Percentiles rank a stretch among this genome's conserved stretches.
Conservation (phyloP, 2,113 vertebrate genomes). For the Microcebus murinus region DNA sequence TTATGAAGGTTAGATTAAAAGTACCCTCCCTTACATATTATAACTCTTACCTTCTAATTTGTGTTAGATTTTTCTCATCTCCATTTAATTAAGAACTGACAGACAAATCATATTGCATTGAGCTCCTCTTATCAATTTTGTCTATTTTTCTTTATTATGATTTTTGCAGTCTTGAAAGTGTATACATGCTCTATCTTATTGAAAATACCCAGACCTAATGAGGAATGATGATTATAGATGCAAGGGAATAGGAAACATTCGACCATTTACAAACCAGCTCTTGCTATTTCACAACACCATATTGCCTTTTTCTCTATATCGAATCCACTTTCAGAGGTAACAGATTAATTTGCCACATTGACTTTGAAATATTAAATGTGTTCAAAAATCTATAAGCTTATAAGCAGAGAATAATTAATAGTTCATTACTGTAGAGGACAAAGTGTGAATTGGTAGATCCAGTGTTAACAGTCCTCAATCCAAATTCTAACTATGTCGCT, state of each 20-base stretch:
- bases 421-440: neutral
- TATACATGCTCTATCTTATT: neutral
- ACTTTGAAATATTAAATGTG: neutral
- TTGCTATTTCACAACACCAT: neutral
- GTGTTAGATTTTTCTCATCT: neutral
- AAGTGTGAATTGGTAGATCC: neutral
- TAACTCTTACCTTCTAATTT: neutral
- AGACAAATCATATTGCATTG: neutral
- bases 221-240: neutral
- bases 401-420: neutral
- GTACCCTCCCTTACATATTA: neutral
- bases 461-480: neutral
- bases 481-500: neutral
- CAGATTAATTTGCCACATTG: neutral
- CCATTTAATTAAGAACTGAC: constrained; percentile 29
- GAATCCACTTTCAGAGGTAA: neutral
- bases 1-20: neutral
- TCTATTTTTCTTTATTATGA: neutral
- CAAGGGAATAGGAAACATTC: neutral
- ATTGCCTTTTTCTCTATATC: neutral
- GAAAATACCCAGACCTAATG: neutral
- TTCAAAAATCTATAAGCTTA: neutral
- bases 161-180: constrained; percentile 1
- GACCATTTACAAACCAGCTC: neutral
- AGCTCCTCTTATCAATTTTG: neutral